phyloP scores from a whole-genome alignment of 2,888 invertebrate species.

The Athalia rosae region DNA sequence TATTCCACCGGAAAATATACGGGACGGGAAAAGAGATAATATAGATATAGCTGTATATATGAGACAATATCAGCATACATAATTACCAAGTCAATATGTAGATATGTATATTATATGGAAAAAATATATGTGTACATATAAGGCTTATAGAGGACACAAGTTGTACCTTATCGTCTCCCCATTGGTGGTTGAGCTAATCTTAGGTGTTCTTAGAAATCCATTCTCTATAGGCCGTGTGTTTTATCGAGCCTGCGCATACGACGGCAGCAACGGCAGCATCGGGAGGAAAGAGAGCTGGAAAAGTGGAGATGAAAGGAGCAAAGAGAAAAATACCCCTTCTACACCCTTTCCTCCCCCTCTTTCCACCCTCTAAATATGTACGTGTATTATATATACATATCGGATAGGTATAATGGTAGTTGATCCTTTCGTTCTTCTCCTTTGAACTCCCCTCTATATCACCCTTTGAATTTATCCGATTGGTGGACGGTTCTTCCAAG shows the following conservation, averaged over 20 bases:
- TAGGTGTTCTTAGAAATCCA: constrained; percentile 41
- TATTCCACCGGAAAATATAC: no score
- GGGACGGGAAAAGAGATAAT: no score
- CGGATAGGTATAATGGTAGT: no score
- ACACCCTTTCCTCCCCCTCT: no score
- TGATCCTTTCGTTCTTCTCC: background rate
- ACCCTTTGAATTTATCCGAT: constrained; percentile 11
- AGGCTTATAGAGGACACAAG: background rate
- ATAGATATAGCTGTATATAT: no score
- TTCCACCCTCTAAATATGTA: no score
- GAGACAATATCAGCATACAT: no score
- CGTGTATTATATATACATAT: no score
- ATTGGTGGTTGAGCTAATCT: constrained; percentile 29
- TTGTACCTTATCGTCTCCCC: constrained; percentile 14
- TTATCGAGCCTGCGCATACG: constrained; percentile 18
- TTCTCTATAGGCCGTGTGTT: constrained; percentile 37
- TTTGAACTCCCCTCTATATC: constrained; percentile 12
- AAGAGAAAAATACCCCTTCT: constrained; percentile 18
- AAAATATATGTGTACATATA: no score
- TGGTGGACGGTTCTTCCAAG: constrained; percentile 24
- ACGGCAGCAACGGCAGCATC: background rate
- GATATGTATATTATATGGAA: no score
- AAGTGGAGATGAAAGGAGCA: constrained; percentile 22
- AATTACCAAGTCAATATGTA: no score
- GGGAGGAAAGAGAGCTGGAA: background rate